These are phyloP conservation scores for Pelosia muscerda DNA, from an alignment of 2,888 invertebrate genomes.

Conservation along the genomic window DNA sequence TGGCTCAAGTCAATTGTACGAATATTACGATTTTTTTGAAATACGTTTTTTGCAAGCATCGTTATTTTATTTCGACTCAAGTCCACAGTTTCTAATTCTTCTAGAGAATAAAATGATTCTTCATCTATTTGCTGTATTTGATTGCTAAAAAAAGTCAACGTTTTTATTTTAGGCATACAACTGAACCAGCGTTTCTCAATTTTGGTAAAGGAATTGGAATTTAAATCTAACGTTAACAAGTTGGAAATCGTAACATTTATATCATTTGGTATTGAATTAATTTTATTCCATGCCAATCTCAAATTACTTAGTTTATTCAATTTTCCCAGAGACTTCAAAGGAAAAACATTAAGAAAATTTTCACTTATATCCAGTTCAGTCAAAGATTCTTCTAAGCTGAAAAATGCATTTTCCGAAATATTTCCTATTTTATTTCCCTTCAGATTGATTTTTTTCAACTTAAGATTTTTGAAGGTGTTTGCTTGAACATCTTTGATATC, in stretches of 20 bases:
- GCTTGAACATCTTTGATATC: constrained; percentile 93
- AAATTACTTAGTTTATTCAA: constrained; percentile 91
- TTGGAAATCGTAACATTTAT: constrained; percentile 90
- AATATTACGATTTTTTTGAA: constrained; percentile 91
- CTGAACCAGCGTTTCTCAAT: constrained; percentile 93
- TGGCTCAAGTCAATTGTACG: constrained; percentile 95
- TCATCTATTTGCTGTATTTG: constrained; percentile 92
- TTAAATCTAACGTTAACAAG: constrained; percentile 93
- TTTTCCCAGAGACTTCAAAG: constrained; percentile 92
- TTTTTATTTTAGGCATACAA: constrained; percentile 92
- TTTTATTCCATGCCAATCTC: constrained; percentile 93
- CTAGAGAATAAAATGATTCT: constrained; percentile 91
- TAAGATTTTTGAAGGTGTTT: constrained; percentile 94
- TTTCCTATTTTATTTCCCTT: constrained; percentile 94
- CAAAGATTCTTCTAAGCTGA: constrained; percentile 91
- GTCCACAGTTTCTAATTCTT: constrained; percentile 93
- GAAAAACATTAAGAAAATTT: constrained; percentile 94
- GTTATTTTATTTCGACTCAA: constrained; percentile 96
- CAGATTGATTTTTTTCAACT: constrained; percentile 92
- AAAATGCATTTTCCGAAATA: constrained; percentile 94
- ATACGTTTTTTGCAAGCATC: constrained; percentile 90
- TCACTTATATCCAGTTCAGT: constrained; percentile 95
- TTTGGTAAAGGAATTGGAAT: constrained; percentile 93
- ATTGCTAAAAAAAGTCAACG: constrained; percentile 94
- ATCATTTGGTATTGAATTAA: constrained; percentile 91